phyloP scores from a whole-genome alignment of 2,888 invertebrate species.

The Brassicogethes aeneus region DNA sequence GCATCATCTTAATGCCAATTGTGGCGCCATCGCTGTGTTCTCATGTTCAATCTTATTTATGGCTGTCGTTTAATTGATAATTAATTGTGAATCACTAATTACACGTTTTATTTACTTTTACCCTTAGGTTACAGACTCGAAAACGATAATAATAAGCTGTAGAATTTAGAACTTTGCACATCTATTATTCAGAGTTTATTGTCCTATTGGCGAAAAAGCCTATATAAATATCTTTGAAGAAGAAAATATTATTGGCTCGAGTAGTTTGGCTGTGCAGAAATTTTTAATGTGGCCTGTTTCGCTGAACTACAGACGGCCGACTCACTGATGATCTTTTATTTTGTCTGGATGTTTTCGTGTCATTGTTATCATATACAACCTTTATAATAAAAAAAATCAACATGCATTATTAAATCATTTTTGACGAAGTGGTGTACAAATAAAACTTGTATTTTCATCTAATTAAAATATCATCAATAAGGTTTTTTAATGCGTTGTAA shows the following conservation, averaged over 20 bases:
- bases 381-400: constrained; percentile 2
- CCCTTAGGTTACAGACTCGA: constrained; percentile 16
- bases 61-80: constrained; percentile 34
- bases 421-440: neutral
- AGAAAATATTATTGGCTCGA: too few species aligned
- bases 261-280: constrained; percentile 20
- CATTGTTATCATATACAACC: constrained; percentile 1
- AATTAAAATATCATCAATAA: neutral
- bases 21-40: constrained; percentile 19
- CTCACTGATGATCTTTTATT: neutral
- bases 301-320: constrained; percentile 17
- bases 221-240: too few species aligned
- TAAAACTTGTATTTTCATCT: neutral
- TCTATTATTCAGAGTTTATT: too few species aligned
- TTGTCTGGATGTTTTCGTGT: neutral
- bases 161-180: constrained; percentile 11
- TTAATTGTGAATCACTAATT: constrained; percentile 35
- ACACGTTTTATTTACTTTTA: constrained; percentile 27
- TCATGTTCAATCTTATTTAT: constrained; percentile 30
- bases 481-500: neutral
- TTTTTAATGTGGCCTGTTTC: constrained; percentile 26
- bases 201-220: too few species aligned
- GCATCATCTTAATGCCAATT: constrained; percentile 10
- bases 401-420: neutral
- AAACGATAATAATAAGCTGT: constrained; percentile 12